phyloP scores from a whole-genome alignment of 2,113 vertebrate species.

The Corynorhinus townsendii region DNA sequence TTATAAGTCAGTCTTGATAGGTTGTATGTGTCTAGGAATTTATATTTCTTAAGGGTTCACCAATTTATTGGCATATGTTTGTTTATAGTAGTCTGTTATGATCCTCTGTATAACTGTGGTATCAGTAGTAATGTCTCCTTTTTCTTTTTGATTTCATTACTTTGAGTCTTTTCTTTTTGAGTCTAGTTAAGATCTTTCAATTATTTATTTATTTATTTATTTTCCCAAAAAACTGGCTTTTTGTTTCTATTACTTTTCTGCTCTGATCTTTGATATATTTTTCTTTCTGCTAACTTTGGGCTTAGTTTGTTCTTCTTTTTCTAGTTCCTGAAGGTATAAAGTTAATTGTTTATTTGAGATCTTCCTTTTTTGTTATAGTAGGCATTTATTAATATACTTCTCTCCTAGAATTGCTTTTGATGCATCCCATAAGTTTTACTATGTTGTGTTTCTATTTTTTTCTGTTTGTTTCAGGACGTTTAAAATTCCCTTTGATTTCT shows the following conservation, averaged over 20 bases:
- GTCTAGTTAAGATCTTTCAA: not conserved
- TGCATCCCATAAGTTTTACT: not conserved
- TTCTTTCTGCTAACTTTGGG: not conserved
- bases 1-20: not conserved
- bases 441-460: not conserved
- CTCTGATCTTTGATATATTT: not conserved
- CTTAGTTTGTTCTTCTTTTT: too few species aligned
- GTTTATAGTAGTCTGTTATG: too few species aligned
- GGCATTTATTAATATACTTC: not conserved
- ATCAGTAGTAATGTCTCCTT: too few species aligned
- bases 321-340: not conserved
- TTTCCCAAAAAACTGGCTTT: not conserved
- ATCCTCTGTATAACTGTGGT: too few species aligned
- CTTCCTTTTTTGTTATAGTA: not conserved
- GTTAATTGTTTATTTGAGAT: not conserved
- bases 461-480: not conserved
- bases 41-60: not conserved
- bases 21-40: not conserved
- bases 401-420: not conserved
- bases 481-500: not conserved
- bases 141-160: too few species aligned
- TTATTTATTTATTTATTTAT: not conserved
- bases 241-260: not conserved
- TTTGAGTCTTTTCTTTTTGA: not conserved
- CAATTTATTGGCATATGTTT: not conserved